Evolutionary conservation across 2,113 vertebrate genomes (phyloP).

Genomic region (Perca schrenkii): DNA sequence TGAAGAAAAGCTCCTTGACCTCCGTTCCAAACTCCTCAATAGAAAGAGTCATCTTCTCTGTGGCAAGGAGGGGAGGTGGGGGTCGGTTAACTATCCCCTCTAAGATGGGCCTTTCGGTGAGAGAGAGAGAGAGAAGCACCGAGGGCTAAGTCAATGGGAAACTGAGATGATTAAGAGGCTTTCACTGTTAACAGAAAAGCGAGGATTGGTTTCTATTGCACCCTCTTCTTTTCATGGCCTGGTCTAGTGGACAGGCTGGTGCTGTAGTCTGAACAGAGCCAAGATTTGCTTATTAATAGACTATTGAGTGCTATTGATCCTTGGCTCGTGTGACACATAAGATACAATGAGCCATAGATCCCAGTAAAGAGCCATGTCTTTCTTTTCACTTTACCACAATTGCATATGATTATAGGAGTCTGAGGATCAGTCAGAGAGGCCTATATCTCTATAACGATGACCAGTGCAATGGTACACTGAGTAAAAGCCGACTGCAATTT

Average conservation of each 20-base stretch:
- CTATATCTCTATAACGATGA: conserved; percentile 63
- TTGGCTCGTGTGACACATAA: conserved; percentile 83
- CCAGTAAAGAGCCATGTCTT: conserved; percentile 79
- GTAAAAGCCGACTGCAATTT: conserved; percentile 78
- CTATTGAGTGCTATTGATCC: conserved; percentile 88
- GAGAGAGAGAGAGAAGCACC: conserved; percentile 64
- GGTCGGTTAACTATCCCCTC: conserved; percentile 71
- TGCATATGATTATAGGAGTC: conserved; percentile 86
- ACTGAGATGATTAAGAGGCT: conserved; percentile 87
- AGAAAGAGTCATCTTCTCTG: conserved; percentile 72
- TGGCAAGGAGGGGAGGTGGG: conserved; percentile 50
- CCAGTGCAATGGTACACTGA: conserved; percentile 56
- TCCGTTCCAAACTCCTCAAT: conserved; percentile 64
- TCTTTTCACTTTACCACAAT: conserved; percentile 85
- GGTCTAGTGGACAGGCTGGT: conserved; percentile 79
- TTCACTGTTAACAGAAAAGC: conserved; percentile 85
- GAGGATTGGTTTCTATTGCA: conserved; percentile 84
- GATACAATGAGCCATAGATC: conserved; percentile 88
- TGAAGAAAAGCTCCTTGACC: conserved; percentile 66
- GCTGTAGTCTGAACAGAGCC: conserved; percentile 80
- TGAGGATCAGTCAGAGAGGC: conserved; percentile 72
- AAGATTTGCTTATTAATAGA: conserved; percentile 86
- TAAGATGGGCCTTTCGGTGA: conserved; percentile 68
- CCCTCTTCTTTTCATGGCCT: conserved; percentile 81
- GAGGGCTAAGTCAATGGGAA: conserved; percentile 84